These are phyloP conservation scores for Lathronympha strigana DNA, from an alignment of 2,888 invertebrate species.

Conservation along the genomic window DNA sequence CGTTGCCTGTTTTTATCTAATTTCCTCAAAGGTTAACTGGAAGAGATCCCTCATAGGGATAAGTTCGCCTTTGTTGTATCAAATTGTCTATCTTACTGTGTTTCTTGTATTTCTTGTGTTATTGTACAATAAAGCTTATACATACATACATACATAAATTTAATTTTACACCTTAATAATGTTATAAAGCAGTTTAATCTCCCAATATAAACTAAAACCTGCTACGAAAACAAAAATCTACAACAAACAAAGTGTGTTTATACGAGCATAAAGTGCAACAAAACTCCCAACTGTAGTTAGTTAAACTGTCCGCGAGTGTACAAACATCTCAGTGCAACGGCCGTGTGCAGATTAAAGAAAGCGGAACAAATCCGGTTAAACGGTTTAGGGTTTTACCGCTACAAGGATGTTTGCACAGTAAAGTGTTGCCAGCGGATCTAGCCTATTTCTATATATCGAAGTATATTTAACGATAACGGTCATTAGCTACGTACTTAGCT, in stretches of 20 bases:
- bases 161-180: no score
- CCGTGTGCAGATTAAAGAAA: constrained; percentile 56
- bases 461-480: no score
- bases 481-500: no score
- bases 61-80: no score
- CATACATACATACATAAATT: no score
- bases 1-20: no score
- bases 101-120: no score
- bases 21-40: no score
- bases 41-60: no score
- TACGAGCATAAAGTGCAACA: constrained; percentile 4
- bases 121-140: no score
- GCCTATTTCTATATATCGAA: background rate
- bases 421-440: constrained; percentile 7
- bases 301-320: constrained; percentile 59
- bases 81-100: no score
- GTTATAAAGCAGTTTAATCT: background rate
- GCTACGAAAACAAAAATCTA: background rate
- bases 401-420: constrained; percentile 18
- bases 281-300: constrained; percentile 7
- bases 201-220: constrained; percentile 1
- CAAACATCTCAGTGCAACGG: constrained; percentile 42
- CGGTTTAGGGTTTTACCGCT: constrained; percentile 45
- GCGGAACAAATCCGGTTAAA: constrained; percentile 64
- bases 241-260: background rate